A percentile compares a stretch with the other conserved stretches of the same genome.
phyloP scores from a whole-genome alignment of 1,140 invertebrate species.

The Leptinotarsa lineolata region DNA sequence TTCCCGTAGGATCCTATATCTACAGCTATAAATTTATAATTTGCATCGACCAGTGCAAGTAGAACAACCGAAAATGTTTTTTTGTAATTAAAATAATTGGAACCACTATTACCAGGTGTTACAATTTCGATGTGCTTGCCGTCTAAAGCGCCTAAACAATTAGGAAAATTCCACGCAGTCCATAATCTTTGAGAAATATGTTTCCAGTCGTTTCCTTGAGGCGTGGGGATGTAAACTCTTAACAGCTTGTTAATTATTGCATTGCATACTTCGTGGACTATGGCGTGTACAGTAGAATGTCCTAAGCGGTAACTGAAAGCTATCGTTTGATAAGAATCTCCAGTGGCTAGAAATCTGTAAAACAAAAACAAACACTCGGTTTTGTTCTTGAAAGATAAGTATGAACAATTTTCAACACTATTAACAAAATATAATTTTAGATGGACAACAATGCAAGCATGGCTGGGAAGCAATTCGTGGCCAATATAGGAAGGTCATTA shows the following conservation, averaged over 20 bases:
- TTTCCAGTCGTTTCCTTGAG: slow-evolving; percentile 1
- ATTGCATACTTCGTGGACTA: slow-evolving; percentile 9
- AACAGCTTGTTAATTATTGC: slow-evolving; percentile 7
- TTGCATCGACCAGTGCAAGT: slow-evolving; percentile 51
- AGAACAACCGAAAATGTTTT: slow-evolving; percentile 55
- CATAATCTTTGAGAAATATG: slow-evolving; percentile 17
- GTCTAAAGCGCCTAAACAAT: slow-evolving; percentile 25
- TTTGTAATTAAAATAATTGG: slow-evolving; percentile 60
- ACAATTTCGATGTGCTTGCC: slow-evolving; percentile 13
- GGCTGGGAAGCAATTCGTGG: slow-evolving; percentile 7
- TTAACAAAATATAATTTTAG: slow-evolving; percentile 10
- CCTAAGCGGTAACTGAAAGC: slow-evolving; percentile 21
- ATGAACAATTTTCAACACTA: neutral
- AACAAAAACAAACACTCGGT: neutral
- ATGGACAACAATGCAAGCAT: neutral
- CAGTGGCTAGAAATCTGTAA: slow-evolving; percentile 19
- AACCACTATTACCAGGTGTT: slow-evolving; percentile 28
- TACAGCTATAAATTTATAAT: slow-evolving; percentile 52
- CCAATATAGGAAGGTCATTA: slow-evolving; percentile 3
- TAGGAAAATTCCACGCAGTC: slow-evolving; percentile 24
- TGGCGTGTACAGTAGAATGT: slow-evolving; percentile 22
- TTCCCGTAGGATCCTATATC: slow-evolving; percentile 54
- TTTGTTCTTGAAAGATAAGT: neutral
- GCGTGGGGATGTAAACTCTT: neutral
- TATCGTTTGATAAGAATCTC: slow-evolving; percentile 25